Conservation (phyloP, 2,113 vertebrate genomes). For the Xiphias gladius region DNA sequence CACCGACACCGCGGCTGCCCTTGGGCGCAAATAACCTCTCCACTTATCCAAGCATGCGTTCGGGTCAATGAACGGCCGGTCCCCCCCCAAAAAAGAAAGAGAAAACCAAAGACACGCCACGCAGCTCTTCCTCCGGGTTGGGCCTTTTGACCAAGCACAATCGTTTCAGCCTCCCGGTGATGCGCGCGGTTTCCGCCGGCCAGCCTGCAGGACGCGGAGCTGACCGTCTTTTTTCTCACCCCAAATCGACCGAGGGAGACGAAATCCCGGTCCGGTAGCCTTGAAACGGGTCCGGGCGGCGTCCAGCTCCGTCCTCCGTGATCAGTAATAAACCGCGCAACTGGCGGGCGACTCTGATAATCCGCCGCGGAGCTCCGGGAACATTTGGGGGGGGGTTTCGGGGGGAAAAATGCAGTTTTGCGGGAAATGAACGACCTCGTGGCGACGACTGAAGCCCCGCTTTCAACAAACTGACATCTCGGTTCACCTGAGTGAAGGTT, state of each 20-base stretch:
- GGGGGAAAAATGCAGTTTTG: neutral
- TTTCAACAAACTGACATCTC: neutral
- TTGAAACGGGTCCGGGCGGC: slow-evolving; percentile 57
- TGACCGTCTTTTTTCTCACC: neutral
- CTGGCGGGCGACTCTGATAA: neutral
- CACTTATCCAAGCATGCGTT: slow-evolving; percentile 16
- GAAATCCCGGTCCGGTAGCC: slow-evolving; percentile 10
- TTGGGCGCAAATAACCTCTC: slow-evolving; percentile 27
- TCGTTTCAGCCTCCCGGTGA: slow-evolving; percentile 31
- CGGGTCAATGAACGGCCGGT: neutral
- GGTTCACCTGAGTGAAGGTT: neutral
- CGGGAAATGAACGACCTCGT: neutral
- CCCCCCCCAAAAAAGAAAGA: too few species aligned
- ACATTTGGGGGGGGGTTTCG: too few species aligned
- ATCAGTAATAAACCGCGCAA: slow-evolving; percentile 1
- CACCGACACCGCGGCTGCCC: slow-evolving; percentile 16
- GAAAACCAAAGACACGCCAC: too few species aligned
- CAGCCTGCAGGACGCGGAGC: neutral
- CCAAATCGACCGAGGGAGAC: neutral
- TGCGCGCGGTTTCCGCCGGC: neutral
- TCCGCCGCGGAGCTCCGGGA: neutral
- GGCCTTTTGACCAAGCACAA: neutral
- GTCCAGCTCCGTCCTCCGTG: slow-evolving; percentile 40
- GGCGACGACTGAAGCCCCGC: neutral
- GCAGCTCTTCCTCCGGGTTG: slow-evolving; percentile 28